These are phyloP conservation scores for Monodelphis domestica DNA, from an alignment of 2,797 vertebrate genomes.

Conservation along the genomic window DNA sequence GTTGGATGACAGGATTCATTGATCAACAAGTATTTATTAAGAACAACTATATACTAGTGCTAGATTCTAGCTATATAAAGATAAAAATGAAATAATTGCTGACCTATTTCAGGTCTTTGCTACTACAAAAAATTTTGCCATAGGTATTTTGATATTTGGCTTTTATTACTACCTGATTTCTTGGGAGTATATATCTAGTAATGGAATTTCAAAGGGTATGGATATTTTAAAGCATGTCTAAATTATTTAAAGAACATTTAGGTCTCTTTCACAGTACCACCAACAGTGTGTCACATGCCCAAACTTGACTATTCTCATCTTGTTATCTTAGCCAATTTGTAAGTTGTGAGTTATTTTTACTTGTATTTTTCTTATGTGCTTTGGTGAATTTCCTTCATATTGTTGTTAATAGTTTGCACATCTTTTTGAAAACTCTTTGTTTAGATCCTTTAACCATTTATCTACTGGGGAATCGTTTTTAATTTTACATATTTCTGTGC, in stretches of 20 bases:
- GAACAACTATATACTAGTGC: not conserved
- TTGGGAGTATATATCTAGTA: not conserved
- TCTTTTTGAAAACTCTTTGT: not conserved
- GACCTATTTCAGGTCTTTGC: not conserved
- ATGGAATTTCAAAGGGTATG: not conserved
- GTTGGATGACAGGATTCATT: not conserved
- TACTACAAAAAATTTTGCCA: not conserved
- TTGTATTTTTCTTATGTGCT: not conserved
- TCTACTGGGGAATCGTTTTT: not conserved
- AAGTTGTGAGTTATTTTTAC: not conserved
- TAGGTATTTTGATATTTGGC: not conserved
- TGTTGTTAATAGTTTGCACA: not conserved
- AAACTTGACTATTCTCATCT: not conserved
- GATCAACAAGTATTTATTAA: not conserved
- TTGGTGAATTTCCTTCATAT: not conserved
- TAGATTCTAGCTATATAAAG: not conserved
- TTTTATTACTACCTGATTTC: not conserved
- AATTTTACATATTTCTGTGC: not conserved
- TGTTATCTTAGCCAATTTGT: not conserved
- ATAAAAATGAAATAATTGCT: not conserved
- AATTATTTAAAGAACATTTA: not conserved
- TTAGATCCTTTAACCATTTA: not conserved
- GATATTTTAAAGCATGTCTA: not conserved
- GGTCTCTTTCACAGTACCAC: not conserved
- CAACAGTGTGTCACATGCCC: not conserved